These are phyloP conservation scores for Psittacus erithacus DNA, from an alignment of 2,113 vertebrate species.

Conservation along the genomic window DNA sequence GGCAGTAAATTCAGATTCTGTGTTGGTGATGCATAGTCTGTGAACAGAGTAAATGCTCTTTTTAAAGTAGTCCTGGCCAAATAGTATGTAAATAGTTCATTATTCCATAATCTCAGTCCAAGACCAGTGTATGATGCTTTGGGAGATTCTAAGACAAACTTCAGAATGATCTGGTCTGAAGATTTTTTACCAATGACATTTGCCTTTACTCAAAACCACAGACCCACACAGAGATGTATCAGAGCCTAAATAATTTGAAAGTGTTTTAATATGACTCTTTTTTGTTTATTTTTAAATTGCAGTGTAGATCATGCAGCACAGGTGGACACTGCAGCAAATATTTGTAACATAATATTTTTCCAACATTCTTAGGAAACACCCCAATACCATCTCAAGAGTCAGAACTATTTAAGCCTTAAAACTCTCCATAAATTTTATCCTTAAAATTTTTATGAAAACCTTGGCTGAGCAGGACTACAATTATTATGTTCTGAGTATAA, in stretches of 20 bases:
- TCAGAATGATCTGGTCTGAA: background rate
- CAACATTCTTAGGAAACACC: background rate
- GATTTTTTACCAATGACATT: background rate
- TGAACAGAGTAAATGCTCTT: background rate
- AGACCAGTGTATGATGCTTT: background rate
- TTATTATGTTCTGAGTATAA: constrained; percentile 45
- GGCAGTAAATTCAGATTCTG: background rate
- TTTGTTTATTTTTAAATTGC: background rate
- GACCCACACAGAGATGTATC: background rate
- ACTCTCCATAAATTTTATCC: background rate
- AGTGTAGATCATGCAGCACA: background rate
- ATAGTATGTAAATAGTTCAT: background rate
- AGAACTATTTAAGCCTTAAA: background rate
- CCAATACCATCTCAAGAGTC: background rate
- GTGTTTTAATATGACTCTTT: background rate
- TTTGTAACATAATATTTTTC: background rate
- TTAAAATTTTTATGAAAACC: constrained; percentile 2
- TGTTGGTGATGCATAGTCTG: background rate
- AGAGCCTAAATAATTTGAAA: background rate
- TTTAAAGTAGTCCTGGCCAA: background rate
- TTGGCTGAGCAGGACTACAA: constrained; percentile 12
- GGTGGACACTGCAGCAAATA: background rate
- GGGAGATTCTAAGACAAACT: background rate
- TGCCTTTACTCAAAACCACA: background rate
- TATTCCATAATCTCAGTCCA: background rate